Evolutionary conservation across 2,797 vertebrate species (phyloP), one percentile per base, ranked within the genome.

Genomic region (Tapirus indicus): DNA sequence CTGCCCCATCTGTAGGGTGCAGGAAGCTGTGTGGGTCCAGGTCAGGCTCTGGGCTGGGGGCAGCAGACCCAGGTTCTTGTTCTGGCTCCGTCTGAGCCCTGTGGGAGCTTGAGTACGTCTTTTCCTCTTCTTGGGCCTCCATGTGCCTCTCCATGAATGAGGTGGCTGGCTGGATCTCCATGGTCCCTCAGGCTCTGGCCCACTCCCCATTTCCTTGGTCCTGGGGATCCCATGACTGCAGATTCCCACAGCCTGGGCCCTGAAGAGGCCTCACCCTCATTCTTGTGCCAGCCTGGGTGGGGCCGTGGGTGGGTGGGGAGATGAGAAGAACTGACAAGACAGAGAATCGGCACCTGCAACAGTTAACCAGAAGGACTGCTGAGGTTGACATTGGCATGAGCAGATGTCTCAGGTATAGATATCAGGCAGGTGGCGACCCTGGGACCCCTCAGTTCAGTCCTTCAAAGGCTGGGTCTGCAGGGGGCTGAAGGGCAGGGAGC

Each of bases 201-300:
- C 38, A 10, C 60, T 79, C 9, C 85, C 7, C 14, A 32, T 95
- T 94, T 96, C 68, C 68, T 41, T 41, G 38, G 38, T 75, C 62
- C 72, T 49, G 64, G 58, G 25, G 41, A 38, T 68, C 82, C 74
- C 49, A 17, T 89, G 94, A 93, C 78, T 71, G 29, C 32, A 44
- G 20, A 35, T 82, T 91, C 69, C n/a, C 2, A 23, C 77, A 78
- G 94, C 87, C 64, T 60, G 52, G 25, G 90, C 84, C 74, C 90
- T 83, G 27, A 68, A 78, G 72, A 86, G 68, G 91, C 68, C 88
- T 66, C 68, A 29, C 90, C 84, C 89, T 97, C 41, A 5, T 4
- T 54, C 54, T 79, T 47, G 4, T 8, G 20, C 79, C 25, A 64
- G 85, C 82, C 82, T 60, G 41, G 83, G 64, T 72, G 79, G 66